Base-by-base conservation (phyloP, 2,888 invertebrate genomes). In the Cybosia mesomella region DNA sequence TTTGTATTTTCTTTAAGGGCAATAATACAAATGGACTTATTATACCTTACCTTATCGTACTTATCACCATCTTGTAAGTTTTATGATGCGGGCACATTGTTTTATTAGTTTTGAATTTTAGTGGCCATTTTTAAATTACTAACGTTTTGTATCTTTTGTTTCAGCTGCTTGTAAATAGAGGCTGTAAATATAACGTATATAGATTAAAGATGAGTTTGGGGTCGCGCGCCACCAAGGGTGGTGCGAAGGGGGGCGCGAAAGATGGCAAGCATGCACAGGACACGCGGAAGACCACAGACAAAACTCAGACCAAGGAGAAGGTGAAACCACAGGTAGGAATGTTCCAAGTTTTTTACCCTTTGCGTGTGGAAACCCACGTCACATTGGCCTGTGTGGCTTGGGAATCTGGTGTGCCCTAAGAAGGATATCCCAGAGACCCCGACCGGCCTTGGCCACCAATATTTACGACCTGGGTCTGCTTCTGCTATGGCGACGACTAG, bases 81-180 rank as follows among this genome's bases (percentile, higher is more conserved):
- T 39, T 18, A 18, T 18, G 8, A 49, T 49, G 49, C 49, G 8
- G 49, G 9, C 49, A 9, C 8, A 7, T 43, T 43, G 43, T 39
- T 43, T 18, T 43, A 7, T 18, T 18, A 43, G 43, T 43, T 43
- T 43, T 3, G 15, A 18, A 43, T 18, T 0, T 5, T 43, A 11
- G 1, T 18, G 4, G 7, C 18, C 43, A 5, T 18, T 43, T 43
- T 59, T 5, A 4, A 22, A 21, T 22, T 18, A 54, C 8, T 39
- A n/a, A 59, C 9, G 18, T 21, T 43, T 34, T 28, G 28, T 67
- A 34, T 49, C 24, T 58, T 18, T 91, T 96, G 95, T 92, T 96
- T 90, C 96, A 96, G 94, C 94, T 95, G 92, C 95, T 96, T 97
- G 97, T 97, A 97, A 96, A 97, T 97, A 97, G 96, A 96, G 95